Evolutionary conservation across 1,140 invertebrate genomes (phyloP), one percentile per base, ranked within the genome.

Genomic region (Zophobas atratus): DNA sequence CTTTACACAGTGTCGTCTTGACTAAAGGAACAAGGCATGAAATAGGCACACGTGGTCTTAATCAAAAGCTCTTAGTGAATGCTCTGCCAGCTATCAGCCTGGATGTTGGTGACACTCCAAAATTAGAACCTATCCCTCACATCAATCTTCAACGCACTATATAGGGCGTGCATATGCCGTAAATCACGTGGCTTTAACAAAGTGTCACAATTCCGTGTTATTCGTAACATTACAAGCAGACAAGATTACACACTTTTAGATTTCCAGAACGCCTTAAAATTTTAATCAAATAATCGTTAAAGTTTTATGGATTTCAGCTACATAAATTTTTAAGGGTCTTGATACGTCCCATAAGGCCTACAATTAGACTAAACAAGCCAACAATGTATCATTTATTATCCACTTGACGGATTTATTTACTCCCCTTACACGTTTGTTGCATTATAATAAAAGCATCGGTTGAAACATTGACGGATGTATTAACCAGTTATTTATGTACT

Each of bases 371-470:
- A 67, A 67, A 67, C 38, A 67, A 43, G n/a, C 35, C 60, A 67
- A 67, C 60, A 67, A 67, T 67, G 60, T 67, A 67, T 67, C 60
- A 34, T 41, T 46, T 67, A 67, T 46, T 67, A 67, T 67, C 39
- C 39, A 43, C 60, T 67, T 67, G 60, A 67, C 43, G 39, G 60
- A 46, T 67, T 67, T 67, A 67, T 67, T 67, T 67, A 67, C 60
- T 41, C 39, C 60, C 60, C 39, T 67, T 67, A 67, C 60, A 67
- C 60, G 39, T 67, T 67, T 41, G 60, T 41, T 33, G 39, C 60
- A 67, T 67, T 67, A 67, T 43, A 67, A 67, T 67, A 67, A 67
- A 67, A 67, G 38, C 39, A 32, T 43, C 39, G 60, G 3, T 5
- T 67, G 60, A 46, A 67, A 67, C 60, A 67, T 43, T 48, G 60